Conservation (phyloP, 1,140 invertebrate species). For the Drosophila prosaltans region DNA sequence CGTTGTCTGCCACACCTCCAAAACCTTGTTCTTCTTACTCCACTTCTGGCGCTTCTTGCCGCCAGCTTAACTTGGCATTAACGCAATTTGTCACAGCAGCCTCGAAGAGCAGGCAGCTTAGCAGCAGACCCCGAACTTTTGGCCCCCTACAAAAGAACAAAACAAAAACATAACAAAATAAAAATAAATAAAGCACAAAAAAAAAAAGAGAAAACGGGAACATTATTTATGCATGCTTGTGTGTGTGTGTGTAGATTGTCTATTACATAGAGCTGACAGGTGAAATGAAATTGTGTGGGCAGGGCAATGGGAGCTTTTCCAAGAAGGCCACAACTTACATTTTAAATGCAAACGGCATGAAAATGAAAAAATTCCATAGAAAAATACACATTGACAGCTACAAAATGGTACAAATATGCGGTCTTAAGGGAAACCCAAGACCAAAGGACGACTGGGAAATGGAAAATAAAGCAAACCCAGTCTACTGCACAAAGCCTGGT, state of each 20-base stretch:
- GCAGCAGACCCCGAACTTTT: constrained; percentile 9
- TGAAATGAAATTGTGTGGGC: constrained; percentile 35
- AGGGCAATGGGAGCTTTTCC: not conserved
- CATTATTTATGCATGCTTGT: constrained; percentile 10
- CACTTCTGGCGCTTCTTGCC: constrained; percentile 22
- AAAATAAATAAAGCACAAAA: constrained; percentile 11
- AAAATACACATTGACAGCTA: constrained; percentile 37
- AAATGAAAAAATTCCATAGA: constrained; percentile 42
- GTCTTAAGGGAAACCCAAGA: constrained; percentile 10
- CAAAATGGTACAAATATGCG: constrained; percentile 27
- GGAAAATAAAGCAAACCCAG: not conserved
- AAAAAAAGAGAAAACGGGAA: not conserved
- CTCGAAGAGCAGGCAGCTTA: constrained; percentile 27
- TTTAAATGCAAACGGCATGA: constrained; percentile 26
- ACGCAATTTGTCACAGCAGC: constrained; percentile 53
- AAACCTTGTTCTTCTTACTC: not conserved
- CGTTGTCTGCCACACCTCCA: not conserved
- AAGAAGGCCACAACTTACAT: constrained; percentile 10
- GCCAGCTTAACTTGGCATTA: constrained; percentile 55
- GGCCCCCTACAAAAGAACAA: not conserved
- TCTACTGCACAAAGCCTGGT: constrained; percentile 1
- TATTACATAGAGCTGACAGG: constrained; percentile 51
- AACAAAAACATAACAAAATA: constrained; percentile 4
- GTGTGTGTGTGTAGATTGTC: constrained; percentile 5
- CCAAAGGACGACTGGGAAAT: not conserved